Evolutionary conservation across 2,888 invertebrate species (phyloP).

Genomic region (Amphipyra berbera): DNA sequence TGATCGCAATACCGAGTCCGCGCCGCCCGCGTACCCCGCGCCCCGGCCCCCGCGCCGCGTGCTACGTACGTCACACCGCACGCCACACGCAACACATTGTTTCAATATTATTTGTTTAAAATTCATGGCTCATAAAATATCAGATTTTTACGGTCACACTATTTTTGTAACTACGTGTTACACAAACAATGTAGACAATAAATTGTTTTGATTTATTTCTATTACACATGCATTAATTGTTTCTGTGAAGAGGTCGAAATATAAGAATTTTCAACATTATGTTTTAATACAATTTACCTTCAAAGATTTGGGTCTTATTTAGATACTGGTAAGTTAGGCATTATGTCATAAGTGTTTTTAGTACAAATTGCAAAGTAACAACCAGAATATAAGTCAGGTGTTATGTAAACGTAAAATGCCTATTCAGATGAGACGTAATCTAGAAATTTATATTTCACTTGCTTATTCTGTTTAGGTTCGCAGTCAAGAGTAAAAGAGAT

Average conservation of each 20-base stretch:
- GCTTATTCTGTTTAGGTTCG: slow-evolving; percentile 66
- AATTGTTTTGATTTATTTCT: slow-evolving; percentile 40
- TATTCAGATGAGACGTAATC: slow-evolving; percentile 62
- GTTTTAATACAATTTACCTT: slow-evolving; percentile 2
- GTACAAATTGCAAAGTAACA: slow-evolving; percentile 5
- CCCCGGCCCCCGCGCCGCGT: slow-evolving; percentile 50
- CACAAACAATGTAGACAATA: slow-evolving; percentile 50
- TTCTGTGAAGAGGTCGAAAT: neutral
- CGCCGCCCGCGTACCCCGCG: slow-evolving; percentile 63
- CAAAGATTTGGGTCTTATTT: neutral
- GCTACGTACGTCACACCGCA: slow-evolving; percentile 70
- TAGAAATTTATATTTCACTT: slow-evolving; percentile 71
- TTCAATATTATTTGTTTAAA: slow-evolving; percentile 70
- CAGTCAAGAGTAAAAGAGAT: slow-evolving; percentile 79
- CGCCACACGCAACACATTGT: slow-evolving; percentile 73
- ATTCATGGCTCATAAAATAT: slow-evolving; percentile 62
- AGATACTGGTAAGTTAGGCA: neutral
- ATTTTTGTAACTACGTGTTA: slow-evolving; percentile 45
- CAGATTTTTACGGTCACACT: slow-evolving; percentile 55
- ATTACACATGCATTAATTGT: slow-evolving; percentile 20
- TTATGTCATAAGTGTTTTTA: slow-evolving; percentile 7
- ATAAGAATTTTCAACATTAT: slow-evolving; percentile 4
- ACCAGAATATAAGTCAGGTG: slow-evolving; percentile 30
- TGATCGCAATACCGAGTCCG: slow-evolving; percentile 86
- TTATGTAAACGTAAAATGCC: slow-evolving; percentile 68